Base-by-base conservation (phyloP, 1,140 invertebrate species). In the Wiebesia pumilae region DNA sequence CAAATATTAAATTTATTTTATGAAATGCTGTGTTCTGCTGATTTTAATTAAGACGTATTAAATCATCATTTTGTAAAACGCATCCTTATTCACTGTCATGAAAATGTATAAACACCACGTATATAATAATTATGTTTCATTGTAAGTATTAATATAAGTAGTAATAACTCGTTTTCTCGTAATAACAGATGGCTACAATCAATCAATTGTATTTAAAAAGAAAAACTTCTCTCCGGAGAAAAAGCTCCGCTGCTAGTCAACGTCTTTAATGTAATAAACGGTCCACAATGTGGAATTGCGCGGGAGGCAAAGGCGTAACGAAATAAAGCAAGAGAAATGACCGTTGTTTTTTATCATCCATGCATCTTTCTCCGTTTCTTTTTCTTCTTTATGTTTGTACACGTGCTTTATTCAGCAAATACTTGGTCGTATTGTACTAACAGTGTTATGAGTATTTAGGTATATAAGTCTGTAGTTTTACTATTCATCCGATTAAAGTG, bases 221-320 rank as follows among this genome's bases (percentile, higher is more conserved):
- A 83, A 83, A 47, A 71, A 73, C 9, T 73, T 71, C 6, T 33
- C 33, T 54, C 30, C 0, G 19, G 38, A 73, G 35, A 83, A 58
- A 73, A 73, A 75, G 33, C 33, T 40, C 21, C 0, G 65, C 19
- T 30, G 65, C 80, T 14, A 81, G 27, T 65, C 79, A 27, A 12
- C 51, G 69, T 16, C 47, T 51, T 83, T 83, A 83, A 83, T 83
- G 69, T 40, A 75, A 83, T 83, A 83, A 83, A 38, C 67, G 81
- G 47, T 40, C 33, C 9, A 81, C 80, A 69, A 81, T 69, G 47
- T 47, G 21, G 33, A 58, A 71, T 30, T 71, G 51, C 30, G 30
- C 77, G 35, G 69, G 33, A 83, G 35, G 24, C 81, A 38, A 73
- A 58, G 69, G 30, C 47, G 81, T 75, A 73, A 24, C 67, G 47